These are phyloP conservation scores for Daphoenositta chrysoptera DNA, from an alignment of 2,113 vertebrate genomes.

Conservation along the genomic window DNA sequence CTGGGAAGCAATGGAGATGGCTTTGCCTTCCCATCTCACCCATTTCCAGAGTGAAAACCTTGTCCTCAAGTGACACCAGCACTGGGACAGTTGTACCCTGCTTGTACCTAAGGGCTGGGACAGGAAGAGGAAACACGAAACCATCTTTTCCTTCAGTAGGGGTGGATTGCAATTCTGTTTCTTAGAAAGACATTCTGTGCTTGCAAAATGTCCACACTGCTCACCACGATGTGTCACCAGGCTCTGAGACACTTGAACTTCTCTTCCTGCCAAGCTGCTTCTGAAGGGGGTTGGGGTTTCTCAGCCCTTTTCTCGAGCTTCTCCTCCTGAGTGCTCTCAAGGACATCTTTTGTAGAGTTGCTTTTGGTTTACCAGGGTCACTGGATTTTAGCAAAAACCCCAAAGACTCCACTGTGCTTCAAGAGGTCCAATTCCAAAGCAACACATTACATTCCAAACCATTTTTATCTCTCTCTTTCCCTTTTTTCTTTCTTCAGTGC, in stretches of 20 bases:
- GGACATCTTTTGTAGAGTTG: neutral
- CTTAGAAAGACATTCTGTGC: neutral
- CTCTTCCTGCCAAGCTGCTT: neutral
- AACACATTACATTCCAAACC: neutral
- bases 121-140: neutral
- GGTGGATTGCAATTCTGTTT: neutral
- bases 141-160: neutral
- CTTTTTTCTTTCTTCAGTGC: neutral
- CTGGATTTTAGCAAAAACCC: neutral
- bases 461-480: neutral
- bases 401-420: neutral
- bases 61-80: neutral
- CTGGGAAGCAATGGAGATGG: neutral
- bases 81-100: neutral
- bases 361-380: neutral
- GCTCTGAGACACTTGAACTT: neutral
- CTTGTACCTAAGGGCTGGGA: fast-evolving
- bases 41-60: neutral
- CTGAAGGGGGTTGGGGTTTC: neutral
- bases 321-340: neutral
- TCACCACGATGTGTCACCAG: neutral
- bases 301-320: neutral
- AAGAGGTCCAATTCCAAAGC: neutral
- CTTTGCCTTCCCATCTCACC: neutral
- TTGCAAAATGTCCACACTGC: neutral